Evolutionary conservation across 2,113 vertebrate species (phyloP).

Genomic region (Mirounga angustirostris): DNA sequence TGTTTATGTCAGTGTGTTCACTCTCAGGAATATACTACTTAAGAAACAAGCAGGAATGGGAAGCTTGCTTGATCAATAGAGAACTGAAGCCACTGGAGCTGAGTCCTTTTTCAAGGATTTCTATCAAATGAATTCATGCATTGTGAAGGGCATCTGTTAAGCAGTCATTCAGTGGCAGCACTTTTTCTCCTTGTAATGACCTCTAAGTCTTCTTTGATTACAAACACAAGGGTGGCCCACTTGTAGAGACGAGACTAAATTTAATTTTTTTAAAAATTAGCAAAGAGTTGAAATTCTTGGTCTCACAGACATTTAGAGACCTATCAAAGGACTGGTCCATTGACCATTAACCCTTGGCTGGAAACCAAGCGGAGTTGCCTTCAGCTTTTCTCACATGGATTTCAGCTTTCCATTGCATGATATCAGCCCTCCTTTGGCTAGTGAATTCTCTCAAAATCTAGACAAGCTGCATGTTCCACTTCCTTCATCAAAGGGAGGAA

Average conservation of each 20-base stretch:
- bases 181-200: neutral
- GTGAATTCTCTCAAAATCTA: neutral
- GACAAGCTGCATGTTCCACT: fast-evolving
- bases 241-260: no score
- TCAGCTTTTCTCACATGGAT: no score
- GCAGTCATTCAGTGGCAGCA: fast-evolving
- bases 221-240: neutral
- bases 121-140: fast-evolving
- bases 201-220: no score
- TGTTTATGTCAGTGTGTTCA: neutral
- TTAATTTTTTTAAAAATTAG: neutral
- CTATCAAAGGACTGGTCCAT: no score
- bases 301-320: neutral
- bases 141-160: neutral
- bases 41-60: neutral
- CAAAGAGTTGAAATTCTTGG: neutral
- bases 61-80: neutral
- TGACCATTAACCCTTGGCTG: neutral
- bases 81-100: neutral
- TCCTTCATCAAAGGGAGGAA: neutral
- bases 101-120: neutral
- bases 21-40: neutral
- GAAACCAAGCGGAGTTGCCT: fast-evolving
- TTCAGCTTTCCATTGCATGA: neutral
- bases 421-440: neutral